Evolutionary conservation across 2,888 invertebrate genomes (phyloP).

Genomic region (Smittia sp.): DNA sequence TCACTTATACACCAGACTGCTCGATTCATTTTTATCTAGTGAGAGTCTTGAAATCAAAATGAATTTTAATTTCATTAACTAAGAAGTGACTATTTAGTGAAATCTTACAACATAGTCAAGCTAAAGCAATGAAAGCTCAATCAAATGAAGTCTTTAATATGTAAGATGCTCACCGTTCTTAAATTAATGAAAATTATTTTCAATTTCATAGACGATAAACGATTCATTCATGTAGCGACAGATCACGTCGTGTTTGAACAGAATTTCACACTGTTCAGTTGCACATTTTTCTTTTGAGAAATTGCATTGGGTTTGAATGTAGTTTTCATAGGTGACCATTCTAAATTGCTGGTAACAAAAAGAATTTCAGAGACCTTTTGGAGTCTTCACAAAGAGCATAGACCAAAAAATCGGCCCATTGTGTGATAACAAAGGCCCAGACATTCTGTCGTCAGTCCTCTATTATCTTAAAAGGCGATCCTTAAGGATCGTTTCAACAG

Average conservation of each 20-base stretch:
- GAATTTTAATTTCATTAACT: too few relatives aligned
- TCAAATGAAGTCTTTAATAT: too few relatives aligned
- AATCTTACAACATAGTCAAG: too few relatives aligned
- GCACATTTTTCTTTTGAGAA: neutral
- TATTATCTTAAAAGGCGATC: neutral
- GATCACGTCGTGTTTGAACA: conserved; percentile 13
- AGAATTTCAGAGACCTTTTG: neutral
- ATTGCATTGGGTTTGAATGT: neutral
- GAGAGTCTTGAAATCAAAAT: neutral
- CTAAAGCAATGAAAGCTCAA: too few relatives aligned
- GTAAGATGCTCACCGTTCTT: too few relatives aligned
- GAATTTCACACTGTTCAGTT: neutral
- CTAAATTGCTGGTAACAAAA: neutral
- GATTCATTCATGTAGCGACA: conserved; percentile 28
- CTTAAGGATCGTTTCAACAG: neutral
- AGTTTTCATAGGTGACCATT: neutral
- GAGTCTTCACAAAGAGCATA: neutral
- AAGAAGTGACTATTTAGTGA: too few relatives aligned
- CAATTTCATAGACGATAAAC: neutral
- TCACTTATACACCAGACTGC: neutral
- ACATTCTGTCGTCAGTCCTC: conserved; percentile 21
- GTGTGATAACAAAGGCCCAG: conserved; percentile 20
- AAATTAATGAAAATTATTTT: too few relatives aligned
- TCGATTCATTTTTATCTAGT: neutral
- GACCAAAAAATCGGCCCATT: neutral